Percentiles rank a stretch among this genome's conserved stretches.
Evolutionary conservation across 2,797 vertebrate species (phyloP).

Genomic region (Nasua narica): DNA sequence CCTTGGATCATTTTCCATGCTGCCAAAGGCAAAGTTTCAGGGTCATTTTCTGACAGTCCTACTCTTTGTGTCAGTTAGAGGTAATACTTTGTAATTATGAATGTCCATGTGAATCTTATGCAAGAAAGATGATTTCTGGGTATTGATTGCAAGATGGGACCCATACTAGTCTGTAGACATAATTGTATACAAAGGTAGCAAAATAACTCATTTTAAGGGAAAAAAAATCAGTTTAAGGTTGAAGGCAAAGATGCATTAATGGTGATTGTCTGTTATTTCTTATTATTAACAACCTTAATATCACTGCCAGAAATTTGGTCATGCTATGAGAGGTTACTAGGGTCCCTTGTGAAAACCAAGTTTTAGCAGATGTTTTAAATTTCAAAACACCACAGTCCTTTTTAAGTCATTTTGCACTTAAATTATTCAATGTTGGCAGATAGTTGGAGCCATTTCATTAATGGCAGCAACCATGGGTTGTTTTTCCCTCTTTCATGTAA

Average conservation of each 20-base stretch:
- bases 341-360: neutral
- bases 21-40: neutral
- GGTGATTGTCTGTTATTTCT: neutral
- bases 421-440: neutral
- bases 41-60: neutral
- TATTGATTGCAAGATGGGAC: neutral
- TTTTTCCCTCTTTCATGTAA: neutral
- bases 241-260: neutral
- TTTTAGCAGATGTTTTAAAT: conserved; percentile 4
- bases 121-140: neutral
- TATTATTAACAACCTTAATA: neutral
- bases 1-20: neutral
- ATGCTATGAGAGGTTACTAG: neutral
- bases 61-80: neutral
- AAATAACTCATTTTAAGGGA: neutral
- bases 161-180: neutral
- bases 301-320: neutral
- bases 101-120: neutral
- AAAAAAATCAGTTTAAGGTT: neutral
- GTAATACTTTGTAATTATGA: neutral
- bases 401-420: conserved; percentile 33
- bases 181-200: neutral
- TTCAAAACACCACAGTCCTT: neutral
- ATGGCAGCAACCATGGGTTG: neutral
- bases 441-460: neutral